Base-by-base conservation (phyloP, 2,888 invertebrate species). In the Pristionchus entomophagus region DNA sequence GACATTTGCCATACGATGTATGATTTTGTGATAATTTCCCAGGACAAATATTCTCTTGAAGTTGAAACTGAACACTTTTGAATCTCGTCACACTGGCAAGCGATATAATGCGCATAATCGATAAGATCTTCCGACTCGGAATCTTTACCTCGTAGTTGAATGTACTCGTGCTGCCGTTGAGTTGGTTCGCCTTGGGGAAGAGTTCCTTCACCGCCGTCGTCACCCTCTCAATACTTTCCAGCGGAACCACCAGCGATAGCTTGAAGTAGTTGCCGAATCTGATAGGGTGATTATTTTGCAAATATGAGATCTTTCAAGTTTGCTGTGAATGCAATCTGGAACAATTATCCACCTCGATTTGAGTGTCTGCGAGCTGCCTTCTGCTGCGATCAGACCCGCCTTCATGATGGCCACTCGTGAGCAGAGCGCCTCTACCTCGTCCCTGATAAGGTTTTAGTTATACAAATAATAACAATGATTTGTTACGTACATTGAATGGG, bases 401-500 rank as follows among this genome's bases (percentile, higher is more conserved):
- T 91, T 91, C 87, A 93, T 89, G 38, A 93, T 91, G 19, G 91
- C 92, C 26, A 93, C 90, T 65, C 92, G 87, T 1, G 88, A 89
- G 84, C 93, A 93, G 78, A 93, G 88, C 0, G 92, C 92, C 86
- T 91, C 88, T 59, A 89, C 88, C 69, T 90, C 90, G 45, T 90
- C 91, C 83, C 83, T 84, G 32, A 29, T 8, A n/a, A n/a, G n/a
- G n/a, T n/a, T n/a, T n/a, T n/a, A n/a, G n/a, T n/a, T n/a, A n/a
- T n/a, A n/a, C n/a, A n/a, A 35, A 35, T 56, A 35, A 19, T 19
- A 26, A 2, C 14, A 49, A 41, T 8, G 78, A 0, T 49, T 1
- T 8, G 45, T 38, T 8, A 49, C 38, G 22, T 90, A 84, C 93
- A 93, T 93, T 69, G 88, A 94, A 91, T 95, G 95, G 2, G 95